phyloP scores from a whole-genome alignment of 2,888 invertebrate species.

The Notodonta dromedarius region DNA sequence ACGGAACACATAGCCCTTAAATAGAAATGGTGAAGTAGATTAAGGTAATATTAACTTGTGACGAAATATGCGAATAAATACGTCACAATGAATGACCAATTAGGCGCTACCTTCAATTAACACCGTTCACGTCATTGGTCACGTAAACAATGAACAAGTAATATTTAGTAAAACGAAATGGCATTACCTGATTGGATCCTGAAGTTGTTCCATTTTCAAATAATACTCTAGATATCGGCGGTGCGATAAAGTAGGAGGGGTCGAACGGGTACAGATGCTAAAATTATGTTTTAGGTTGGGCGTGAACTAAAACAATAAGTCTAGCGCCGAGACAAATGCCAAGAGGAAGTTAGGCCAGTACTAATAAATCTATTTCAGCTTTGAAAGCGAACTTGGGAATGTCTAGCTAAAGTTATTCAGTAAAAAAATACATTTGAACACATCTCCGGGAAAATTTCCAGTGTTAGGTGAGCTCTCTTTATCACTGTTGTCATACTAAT shows the following conservation, averaged over 20 bases:
- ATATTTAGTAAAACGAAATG: slow-evolving; percentile 4
- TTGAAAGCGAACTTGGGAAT: too few relatives aligned
- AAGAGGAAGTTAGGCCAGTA: too few relatives aligned
- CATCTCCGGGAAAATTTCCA: too few relatives aligned
- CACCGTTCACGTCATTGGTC: background rate
- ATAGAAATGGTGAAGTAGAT: background rate
- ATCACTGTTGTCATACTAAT: too few relatives aligned
- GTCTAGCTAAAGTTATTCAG: too few relatives aligned
- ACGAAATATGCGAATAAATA: background rate
- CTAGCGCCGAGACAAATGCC: too few relatives aligned
- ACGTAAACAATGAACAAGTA: background rate
- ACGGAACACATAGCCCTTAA: slow-evolving; percentile 12
- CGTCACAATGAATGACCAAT: background rate
- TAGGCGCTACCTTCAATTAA: background rate
- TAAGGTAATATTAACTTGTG: background rate
- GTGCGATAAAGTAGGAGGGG: slow-evolving; percentile 23
- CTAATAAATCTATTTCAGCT: too few relatives aligned
- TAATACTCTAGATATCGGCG: slow-evolving; percentile 7
- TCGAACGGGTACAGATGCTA: too few relatives aligned
- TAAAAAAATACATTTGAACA: too few relatives aligned
- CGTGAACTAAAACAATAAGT: too few relatives aligned
- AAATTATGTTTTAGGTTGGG: too few relatives aligned
- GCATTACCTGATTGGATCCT: slow-evolving; percentile 28
- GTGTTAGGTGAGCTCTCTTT: too few relatives aligned
- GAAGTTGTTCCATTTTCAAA: slow-evolving; percentile 21